Conservation (phyloP, 2,113 vertebrate species). For the Podocnemis expansa region DNA sequence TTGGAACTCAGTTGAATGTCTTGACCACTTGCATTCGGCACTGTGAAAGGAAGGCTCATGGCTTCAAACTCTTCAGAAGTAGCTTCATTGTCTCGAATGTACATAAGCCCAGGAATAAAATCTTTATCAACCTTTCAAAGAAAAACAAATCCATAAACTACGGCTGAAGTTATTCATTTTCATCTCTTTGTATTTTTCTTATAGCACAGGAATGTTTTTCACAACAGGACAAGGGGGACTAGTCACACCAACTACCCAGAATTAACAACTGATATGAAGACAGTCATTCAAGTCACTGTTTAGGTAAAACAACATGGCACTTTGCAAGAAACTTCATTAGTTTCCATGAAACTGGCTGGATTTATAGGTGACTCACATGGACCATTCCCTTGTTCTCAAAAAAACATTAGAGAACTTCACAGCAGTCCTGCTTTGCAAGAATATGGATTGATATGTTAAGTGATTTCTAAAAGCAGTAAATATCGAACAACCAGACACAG, state of each 20-base stretch:
- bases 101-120: constrained; percentile 99
- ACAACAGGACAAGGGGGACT: not conserved
- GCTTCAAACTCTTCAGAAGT: constrained; percentile 96
- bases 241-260: not conserved
- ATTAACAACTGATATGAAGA: not conserved
- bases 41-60: constrained; percentile 96
- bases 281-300: not conserved
- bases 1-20: constrained; percentile 98
- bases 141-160: not conserved
- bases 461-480: not conserved
- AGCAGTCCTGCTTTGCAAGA: not conserved
- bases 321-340: not conserved
- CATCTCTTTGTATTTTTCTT: rapidly evolving
- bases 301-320: not conserved
- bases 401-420: not conserved
- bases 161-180: not conserved
- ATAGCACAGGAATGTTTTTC: not conserved
- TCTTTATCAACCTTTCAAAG: constrained; percentile 94
- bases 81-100: constrained; percentile 97
- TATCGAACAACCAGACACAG: not conserved
- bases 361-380: not conserved
- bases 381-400: not conserved
- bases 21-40: constrained; percentile 96
- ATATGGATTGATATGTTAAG: not conserved
- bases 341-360: rapidly evolving